Evolutionary conservation across 2,888 invertebrate species (phyloP).

Genomic region (Pterostichus niger): DNA sequence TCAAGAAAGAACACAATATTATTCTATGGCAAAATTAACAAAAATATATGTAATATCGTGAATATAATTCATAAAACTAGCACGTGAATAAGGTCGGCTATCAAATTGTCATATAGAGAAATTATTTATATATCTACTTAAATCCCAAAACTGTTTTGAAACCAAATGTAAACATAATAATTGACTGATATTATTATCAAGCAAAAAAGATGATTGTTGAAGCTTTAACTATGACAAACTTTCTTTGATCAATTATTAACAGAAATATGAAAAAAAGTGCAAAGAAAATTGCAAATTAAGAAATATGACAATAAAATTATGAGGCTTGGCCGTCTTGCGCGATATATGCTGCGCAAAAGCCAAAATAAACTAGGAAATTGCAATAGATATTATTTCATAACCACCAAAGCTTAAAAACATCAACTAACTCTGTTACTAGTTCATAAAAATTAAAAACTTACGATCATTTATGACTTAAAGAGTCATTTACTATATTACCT

Average conservation of each 20-base stretch:
- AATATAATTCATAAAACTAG: slow-evolving; percentile 5
- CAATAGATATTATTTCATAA: slow-evolving; percentile 37
- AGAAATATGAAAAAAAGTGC: neutral
- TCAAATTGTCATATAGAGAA: slow-evolving; percentile 12
- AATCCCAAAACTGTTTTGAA: slow-evolving; percentile 31
- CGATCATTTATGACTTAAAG: too few species aligned
- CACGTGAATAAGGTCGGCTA: slow-evolving; percentile 4
- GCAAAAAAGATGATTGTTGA: slow-evolving; percentile 36
- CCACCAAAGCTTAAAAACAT: slow-evolving; percentile 18
- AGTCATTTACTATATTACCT: too few species aligned
- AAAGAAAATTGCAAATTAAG: slow-evolving; percentile 47
- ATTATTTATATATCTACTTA: slow-evolving; percentile 6
- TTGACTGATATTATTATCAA: slow-evolving; percentile 43
- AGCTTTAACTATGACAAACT: neutral
- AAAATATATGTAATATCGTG: slow-evolving; percentile 3
- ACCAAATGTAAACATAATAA: slow-evolving; percentile 43
- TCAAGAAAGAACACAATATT: slow-evolving; percentile 29
- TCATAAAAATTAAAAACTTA: neutral
- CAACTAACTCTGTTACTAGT: neutral
- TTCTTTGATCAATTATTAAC: neutral
- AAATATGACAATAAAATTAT: slow-evolving; percentile 37
- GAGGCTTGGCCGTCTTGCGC: slow-evolving; percentile 50
- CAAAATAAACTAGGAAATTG: slow-evolving; percentile 2
- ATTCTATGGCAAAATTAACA: neutral
- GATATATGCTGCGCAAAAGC: slow-evolving; percentile 42